Percentiles rank a stretch among this genome's conserved stretches.
phyloP scores from a whole-genome alignment of 2,797 vertebrate species.

The Sebastes minor region DNA sequence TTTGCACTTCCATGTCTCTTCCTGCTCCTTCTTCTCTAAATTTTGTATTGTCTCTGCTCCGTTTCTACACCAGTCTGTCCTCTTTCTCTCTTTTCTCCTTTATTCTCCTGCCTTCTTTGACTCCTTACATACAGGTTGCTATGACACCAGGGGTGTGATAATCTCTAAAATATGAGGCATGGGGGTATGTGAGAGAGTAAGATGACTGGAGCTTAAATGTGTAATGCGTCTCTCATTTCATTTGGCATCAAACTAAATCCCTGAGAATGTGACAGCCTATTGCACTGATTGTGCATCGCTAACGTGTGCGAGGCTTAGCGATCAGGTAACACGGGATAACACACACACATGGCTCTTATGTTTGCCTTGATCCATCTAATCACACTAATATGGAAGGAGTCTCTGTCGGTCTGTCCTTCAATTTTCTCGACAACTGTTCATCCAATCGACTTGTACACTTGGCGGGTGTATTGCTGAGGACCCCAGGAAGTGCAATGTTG shows the following conservation, averaged over 20 bases:
- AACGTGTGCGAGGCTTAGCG: not conserved
- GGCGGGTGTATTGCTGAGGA: not conserved
- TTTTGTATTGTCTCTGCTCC: not conserved
- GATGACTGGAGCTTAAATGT: slow-evolving; percentile 18
- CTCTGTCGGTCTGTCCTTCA: not conserved
- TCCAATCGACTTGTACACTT: not conserved
- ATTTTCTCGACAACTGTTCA: not conserved
- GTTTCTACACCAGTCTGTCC: not conserved
- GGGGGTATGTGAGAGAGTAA: not conserved
- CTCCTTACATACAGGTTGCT: slow-evolving; percentile 29
- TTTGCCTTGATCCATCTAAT: not conserved
- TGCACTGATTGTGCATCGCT: not conserved
- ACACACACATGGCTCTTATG: not conserved
- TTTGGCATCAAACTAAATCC: slow-evolving; percentile 9
- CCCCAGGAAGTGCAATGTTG: not conserved
- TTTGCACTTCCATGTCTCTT: not conserved
- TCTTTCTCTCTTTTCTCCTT: not conserved
- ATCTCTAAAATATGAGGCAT: slow-evolving; percentile 20
- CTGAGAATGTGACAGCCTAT: not conserved
- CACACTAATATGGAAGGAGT: not conserved
- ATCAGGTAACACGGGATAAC: not conserved
- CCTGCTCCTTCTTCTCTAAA: not conserved
- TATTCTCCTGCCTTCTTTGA: slow-evolving; percentile 20
- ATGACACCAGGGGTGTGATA: slow-evolving; percentile 21
- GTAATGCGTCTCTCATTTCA: not conserved